Percentiles rank a stretch among this genome's conserved stretches.
Evolutionary conservation across 2,888 invertebrate genomes (phyloP).

Genomic region (Morpho achilles): DNA sequence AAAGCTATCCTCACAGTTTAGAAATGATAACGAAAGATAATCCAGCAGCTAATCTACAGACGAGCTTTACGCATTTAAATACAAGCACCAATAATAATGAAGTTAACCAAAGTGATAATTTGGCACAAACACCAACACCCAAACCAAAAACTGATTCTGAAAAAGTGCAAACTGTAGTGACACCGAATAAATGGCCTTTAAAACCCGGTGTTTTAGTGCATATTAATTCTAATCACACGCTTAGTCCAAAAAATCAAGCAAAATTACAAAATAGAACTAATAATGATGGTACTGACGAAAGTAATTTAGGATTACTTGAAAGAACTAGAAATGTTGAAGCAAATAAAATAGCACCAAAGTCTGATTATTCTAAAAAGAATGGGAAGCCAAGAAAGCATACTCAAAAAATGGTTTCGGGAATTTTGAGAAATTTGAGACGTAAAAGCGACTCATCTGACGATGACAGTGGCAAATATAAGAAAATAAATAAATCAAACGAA

Average conservation of each 20-base stretch:
- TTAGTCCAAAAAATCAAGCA: constrained; percentile 78
- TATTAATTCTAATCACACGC: constrained; percentile 89
- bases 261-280: constrained; percentile 46
- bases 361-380: constrained; percentile 62
- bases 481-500: constrained; percentile 70
- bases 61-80: constrained; percentile 51
- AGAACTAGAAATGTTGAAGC: constrained; percentile 47
- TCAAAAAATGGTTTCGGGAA: constrained; percentile 56
- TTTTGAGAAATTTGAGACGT: constrained; percentile 58
- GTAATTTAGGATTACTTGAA: constrained; percentile 65
- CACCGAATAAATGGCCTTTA: constrained; percentile 89
- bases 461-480: constrained; percentile 69
- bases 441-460: constrained; percentile 66
- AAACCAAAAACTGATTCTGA: constrained; percentile 45
- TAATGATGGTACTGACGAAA: constrained; percentile 36
- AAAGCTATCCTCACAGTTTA: constrained; percentile 45
- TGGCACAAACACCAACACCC: constrained; percentile 39
- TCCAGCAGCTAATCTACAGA: constrained; percentile 42
- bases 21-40: constrained; percentile 61
- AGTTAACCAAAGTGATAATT: constrained; percentile 38
- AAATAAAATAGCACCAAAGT: constrained; percentile 36
- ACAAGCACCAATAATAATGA: constrained; percentile 41
- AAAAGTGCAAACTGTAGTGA: constrained; percentile 55
- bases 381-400: constrained; percentile 53
- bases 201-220: constrained; percentile 94